A percentile compares a stretch with the other conserved stretches of the same genome.
Evolutionary conservation across 2,797 vertebrate species (phyloP).

Genomic region (Gymnothorax reevesii): DNA sequence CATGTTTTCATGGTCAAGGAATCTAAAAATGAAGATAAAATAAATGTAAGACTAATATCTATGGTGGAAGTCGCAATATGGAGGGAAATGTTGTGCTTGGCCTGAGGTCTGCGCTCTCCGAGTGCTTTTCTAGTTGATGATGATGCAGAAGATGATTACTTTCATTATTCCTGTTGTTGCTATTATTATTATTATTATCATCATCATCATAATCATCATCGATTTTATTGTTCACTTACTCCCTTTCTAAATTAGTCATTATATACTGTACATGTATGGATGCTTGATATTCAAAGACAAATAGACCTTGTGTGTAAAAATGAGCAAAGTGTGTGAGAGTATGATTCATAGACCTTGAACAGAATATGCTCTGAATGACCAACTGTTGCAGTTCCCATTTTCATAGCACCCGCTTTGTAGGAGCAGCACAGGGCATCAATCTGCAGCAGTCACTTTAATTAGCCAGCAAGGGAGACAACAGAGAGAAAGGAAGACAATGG

Average conservation of each 20-base stretch:
- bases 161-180: not conserved
- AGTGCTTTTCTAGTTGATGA: too few species aligned
- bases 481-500: constrained; percentile 2
- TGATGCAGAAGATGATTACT: too few species aligned
- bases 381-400: not conserved
- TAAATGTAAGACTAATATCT: too few species aligned
- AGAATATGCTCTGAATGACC: not conserved
- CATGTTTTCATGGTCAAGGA: too few species aligned
- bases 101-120: too few species aligned
- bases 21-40: too few species aligned
- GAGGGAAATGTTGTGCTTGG: too few species aligned
- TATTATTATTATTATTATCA: too few species aligned
- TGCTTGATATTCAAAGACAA: not conserved
- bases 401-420: not conserved
- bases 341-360: not conserved
- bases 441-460: constrained; percentile 2
- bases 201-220: too few species aligned
- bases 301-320: not conserved
- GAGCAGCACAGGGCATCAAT: not conserved
- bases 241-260: too few species aligned
- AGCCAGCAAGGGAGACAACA: not conserved
- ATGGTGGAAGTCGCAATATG: too few species aligned
- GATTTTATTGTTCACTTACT: too few species aligned
- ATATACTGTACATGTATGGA: not conserved
- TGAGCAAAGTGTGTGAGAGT: not conserved